These are phyloP conservation scores for Micrasema minimum DNA, from an alignment of 1,140 invertebrate genomes.

Conservation along the genomic window DNA sequence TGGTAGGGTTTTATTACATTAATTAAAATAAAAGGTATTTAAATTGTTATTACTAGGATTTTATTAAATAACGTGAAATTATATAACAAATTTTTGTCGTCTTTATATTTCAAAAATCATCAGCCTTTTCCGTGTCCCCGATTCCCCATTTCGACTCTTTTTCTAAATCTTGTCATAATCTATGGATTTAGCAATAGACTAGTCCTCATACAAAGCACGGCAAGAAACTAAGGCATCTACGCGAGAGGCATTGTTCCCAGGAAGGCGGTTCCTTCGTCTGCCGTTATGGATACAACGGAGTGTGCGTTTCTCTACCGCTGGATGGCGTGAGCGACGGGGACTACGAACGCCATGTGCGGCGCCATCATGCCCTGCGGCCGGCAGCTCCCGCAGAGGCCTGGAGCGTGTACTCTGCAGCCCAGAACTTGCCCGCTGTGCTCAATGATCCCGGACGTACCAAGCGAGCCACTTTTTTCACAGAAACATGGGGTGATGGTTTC, in stretches of 20 bases:
- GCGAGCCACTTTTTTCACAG: conserved; percentile 94
- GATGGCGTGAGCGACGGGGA: conserved; percentile 90
- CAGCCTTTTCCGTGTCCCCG: too few relatives aligned
- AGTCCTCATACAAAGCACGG: too few relatives aligned
- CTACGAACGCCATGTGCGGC: conserved; percentile 87
- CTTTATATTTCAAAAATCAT: too few relatives aligned
- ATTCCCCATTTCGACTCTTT: too few relatives aligned
- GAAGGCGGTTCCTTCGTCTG: conserved; percentile 92
- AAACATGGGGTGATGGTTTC: conserved; percentile 97
- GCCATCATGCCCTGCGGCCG: conserved; percentile 78
- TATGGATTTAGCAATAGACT: too few relatives aligned
- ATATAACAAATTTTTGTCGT: too few relatives aligned
- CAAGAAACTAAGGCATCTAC: conserved; percentile 88
- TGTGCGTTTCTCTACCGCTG: conserved; percentile 86
- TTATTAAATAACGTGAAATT: too few relatives aligned
- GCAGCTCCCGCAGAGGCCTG: conserved; percentile 68
- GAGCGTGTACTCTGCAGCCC: conserved; percentile 84
- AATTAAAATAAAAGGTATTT: too few relatives aligned
- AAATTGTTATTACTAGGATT: too few relatives aligned
- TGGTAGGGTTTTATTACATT: conserved; percentile 47
- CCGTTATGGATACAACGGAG: conserved; percentile 88
- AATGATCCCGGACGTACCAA: conserved; percentile 94
- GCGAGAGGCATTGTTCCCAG: conserved; percentile 83
- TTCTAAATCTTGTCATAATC: too few relatives aligned
- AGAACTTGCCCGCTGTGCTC: conserved; percentile 95